Evolutionary conservation across 2,113 vertebrate species (phyloP).

Genomic region (Burhinus bistriatus): DNA sequence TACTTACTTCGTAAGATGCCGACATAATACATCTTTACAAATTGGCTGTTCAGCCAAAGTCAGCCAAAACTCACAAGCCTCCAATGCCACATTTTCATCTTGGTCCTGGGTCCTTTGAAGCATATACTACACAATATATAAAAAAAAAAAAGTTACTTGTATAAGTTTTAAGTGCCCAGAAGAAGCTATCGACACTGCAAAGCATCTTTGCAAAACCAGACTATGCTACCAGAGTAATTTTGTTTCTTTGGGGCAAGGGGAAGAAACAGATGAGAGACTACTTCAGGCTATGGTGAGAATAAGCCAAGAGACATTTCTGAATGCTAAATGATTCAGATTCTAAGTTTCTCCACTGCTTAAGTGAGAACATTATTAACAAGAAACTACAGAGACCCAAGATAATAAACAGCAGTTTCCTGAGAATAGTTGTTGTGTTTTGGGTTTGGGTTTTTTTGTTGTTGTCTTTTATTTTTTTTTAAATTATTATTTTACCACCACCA

Average conservation of each 20-base stretch:
- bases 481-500: neutral
- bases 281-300: neutral
- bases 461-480: neutral
- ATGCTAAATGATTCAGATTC: neutral
- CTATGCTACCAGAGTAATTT: neutral
- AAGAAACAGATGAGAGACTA: neutral
- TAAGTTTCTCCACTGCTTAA: neutral
- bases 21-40: constrained; percentile 93
- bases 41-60: constrained; percentile 96
- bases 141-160: neutral
- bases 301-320: neutral
- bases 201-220: neutral
- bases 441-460: neutral
- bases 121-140: constrained; percentile 84
- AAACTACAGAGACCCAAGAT: neutral
- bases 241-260: neutral
- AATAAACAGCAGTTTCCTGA: neutral
- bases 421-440: neutral
- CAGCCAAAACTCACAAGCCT: constrained; percentile 97
- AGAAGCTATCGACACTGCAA: neutral
- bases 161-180: neutral
- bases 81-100: constrained; percentile 95
- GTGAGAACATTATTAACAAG: neutral
- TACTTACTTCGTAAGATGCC: constrained; percentile 90
- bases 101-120: constrained; percentile 94